Base-by-base conservation (phyloP, 1,140 invertebrate genomes). In the Phortica variegata region DNA sequence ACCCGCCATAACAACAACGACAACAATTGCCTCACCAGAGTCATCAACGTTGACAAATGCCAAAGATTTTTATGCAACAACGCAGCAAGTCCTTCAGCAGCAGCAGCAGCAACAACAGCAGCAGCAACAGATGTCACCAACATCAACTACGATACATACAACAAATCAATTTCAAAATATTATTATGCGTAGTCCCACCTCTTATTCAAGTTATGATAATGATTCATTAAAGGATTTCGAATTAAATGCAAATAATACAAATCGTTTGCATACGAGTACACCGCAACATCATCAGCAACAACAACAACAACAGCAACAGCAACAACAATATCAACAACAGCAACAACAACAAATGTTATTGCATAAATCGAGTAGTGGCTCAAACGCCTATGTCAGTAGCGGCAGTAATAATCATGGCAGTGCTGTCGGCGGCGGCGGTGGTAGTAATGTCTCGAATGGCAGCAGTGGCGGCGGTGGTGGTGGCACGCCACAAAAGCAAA, bases 401-500 rank as follows among this genome's bases (percentile, higher is more conserved):
- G n/a, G n/a, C n/a, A n/a, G n/a, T n/a, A n/a, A n/a, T n/a, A n/a
- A n/a, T n/a, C n/a, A n/a, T n/a, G n/a, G n/a, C n/a, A n/a, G n/a
- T n/a, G n/a, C n/a, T n/a, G n/a, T n/a, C 23, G 10, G 10, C 10
- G 23, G 23, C 10, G 5, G 5, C 10, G 10, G 23, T 26, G 10
- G 23, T 10, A 26, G 23, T 26, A 5, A 26, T 26, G 23, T 26
- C 23, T 5, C 23, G 5, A 6, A 26, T 26, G 10, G 23, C 23
- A 6, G 5, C 23, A 26, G 23, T 26, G 23, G 23, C 10, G 23
- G 23, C 23, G 23, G 23, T 10, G 23, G 23, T 10, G 23, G 23
- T 26, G 23, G 23, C 23, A 69, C 69, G 38, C 63, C 69, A 3
- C 73, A 77, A 44, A 80, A 79, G 49, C 81, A 84, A 60, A 86